Conservation (phyloP, 1,140 invertebrate genomes). For the Archivesica marissinica region DNA sequence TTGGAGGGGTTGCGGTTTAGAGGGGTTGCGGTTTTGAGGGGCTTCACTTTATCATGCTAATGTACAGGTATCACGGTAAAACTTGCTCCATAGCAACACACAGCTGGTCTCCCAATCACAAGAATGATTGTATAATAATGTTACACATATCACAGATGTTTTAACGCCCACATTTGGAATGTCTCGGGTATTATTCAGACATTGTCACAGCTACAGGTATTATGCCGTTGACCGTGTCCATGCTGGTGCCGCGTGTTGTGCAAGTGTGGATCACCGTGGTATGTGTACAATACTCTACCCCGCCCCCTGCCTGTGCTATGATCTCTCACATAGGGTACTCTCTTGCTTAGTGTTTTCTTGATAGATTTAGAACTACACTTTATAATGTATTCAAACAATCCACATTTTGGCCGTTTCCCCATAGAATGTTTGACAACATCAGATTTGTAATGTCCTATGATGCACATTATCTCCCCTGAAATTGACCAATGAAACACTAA, state of each 20-base stretch:
- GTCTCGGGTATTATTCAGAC: too few species aligned
- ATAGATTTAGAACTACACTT: background rate
- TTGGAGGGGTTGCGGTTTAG: too few species aligned
- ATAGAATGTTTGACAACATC: background rate
- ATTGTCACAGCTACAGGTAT: too few species aligned
- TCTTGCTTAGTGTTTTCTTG: background rate
- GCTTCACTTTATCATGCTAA: too few species aligned
- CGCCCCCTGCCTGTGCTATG: background rate
- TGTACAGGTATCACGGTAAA: too few species aligned
- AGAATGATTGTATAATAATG: too few species aligned
- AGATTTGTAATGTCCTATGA: slow-evolving; percentile 13
- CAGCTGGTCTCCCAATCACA: too few species aligned
- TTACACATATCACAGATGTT: too few species aligned
- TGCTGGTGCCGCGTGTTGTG: background rate
- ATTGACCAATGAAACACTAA: slow-evolving; percentile 12
- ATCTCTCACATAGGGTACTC: background rate
- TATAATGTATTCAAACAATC: slow-evolving; percentile 4
- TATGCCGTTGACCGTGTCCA: background rate
- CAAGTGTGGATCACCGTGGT: background rate
- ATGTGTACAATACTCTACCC: background rate
- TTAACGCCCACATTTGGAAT: too few species aligned
- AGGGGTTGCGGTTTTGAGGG: too few species aligned
- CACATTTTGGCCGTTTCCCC: background rate
- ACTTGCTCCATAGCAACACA: too few species aligned
- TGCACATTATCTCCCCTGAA: slow-evolving; percentile 24